Conservation (phyloP, 2,888 invertebrate species). For the Aromia moschata region DNA sequence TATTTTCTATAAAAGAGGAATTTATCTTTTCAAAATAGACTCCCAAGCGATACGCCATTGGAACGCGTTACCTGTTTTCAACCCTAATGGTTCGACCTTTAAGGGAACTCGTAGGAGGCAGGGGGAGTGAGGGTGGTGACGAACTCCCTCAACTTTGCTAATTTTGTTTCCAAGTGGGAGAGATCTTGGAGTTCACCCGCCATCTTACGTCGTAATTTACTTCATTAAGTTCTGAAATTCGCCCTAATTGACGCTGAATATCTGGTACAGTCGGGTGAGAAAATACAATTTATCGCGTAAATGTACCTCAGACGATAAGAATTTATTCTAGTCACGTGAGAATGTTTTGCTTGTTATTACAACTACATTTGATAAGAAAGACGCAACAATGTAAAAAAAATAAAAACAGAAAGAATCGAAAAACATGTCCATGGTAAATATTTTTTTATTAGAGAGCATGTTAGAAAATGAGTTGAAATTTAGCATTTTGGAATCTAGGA, state of each 20-base stretch:
- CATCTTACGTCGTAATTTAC: slow-evolving; percentile 56
- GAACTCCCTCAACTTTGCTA: slow-evolving; percentile 46
- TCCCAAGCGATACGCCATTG: slow-evolving; percentile 7
- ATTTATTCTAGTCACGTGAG: too few species aligned
- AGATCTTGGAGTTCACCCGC: slow-evolving; percentile 48
- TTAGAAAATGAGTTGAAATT: too few species aligned
- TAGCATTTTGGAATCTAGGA: too few species aligned
- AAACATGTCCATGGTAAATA: too few species aligned
- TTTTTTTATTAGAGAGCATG: too few species aligned
- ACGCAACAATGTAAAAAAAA: too few species aligned
- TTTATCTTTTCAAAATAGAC: too few species aligned
- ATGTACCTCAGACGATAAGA: neutral
- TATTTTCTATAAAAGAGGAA: too few species aligned
- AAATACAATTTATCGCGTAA: neutral
- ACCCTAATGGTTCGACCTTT: slow-evolving; percentile 18
- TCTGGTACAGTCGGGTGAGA: slow-evolving; percentile 39
- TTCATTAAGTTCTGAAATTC: slow-evolving; percentile 55
- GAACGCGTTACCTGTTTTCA: slow-evolving; percentile 27
- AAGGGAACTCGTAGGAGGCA: slow-evolving; percentile 17
- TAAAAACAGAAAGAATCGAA: too few species aligned
- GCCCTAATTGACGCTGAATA: slow-evolving; percentile 59
- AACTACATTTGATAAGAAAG: too few species aligned
- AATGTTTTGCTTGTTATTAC: too few species aligned
- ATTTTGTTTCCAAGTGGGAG: slow-evolving; percentile 50
- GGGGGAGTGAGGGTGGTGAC: slow-evolving; percentile 26